These are phyloP conservation scores for Callipepla californica DNA, from an alignment of 2,113 vertebrate genomes.

Conservation along the genomic window DNA sequence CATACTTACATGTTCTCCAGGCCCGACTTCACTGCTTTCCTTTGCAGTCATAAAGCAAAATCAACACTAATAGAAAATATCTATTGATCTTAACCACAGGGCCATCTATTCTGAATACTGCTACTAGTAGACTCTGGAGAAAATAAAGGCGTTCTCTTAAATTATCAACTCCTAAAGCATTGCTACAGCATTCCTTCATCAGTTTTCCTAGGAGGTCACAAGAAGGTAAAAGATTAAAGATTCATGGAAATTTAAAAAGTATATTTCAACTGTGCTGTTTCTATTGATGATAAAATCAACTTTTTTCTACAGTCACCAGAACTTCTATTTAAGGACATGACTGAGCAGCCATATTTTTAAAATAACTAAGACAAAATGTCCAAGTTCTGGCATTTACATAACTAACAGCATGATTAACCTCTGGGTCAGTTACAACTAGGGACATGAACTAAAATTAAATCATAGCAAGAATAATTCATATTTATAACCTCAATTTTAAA, in stretches of 20 bases:
- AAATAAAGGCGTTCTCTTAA: not conserved
- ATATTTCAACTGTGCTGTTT: not conserved
- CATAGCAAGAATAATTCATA: not conserved
- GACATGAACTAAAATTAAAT: not conserved
- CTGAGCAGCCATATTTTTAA: not conserved
- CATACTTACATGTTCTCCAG: not conserved
- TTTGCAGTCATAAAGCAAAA: conserved; percentile 47
- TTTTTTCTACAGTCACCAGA: not conserved
- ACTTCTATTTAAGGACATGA: not conserved
- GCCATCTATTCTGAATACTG: not conserved
- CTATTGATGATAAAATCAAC: not conserved
- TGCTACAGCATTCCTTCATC: not conserved
- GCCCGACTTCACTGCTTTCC: conserved; percentile 47
- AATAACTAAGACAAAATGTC: not conserved
- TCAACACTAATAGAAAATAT: conserved; percentile 25
- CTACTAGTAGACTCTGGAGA: not conserved
- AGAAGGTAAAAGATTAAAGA: not conserved
- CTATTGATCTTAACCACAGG: conserved; percentile 14
- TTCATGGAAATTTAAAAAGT: not conserved
- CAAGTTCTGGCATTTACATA: rapidly evolving
- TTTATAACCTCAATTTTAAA: not conserved
- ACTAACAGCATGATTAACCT: not conserved
- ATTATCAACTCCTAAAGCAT: not conserved
- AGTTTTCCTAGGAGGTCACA: not conserved
- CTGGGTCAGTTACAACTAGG: not conserved